These are phyloP conservation scores for Drosophila baimaii DNA, from an alignment of 1,140 invertebrate species.

Conservation along the genomic window DNA sequence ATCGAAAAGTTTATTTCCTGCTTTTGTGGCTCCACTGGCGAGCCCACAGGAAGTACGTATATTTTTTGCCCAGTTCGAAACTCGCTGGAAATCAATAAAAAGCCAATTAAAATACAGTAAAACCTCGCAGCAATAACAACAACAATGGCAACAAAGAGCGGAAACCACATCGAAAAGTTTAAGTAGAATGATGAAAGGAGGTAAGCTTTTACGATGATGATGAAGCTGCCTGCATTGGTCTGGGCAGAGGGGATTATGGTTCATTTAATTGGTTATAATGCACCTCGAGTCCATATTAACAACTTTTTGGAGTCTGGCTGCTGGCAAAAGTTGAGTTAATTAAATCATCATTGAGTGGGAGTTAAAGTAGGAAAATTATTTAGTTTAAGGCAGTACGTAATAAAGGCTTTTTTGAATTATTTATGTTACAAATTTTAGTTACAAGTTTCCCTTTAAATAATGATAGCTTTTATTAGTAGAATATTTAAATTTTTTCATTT, in stretches of 20 bases:
- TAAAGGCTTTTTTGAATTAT: too few relatives aligned
- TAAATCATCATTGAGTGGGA: conserved; percentile 15
- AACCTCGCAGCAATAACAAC: conserved; percentile 14
- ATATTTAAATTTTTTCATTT: background rate
- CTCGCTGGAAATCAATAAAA: conserved; percentile 53
- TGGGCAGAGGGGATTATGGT: conserved; percentile 36
- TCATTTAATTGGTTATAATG: conserved; percentile 50
- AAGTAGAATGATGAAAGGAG: conserved; percentile 52
- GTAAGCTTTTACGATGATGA: conserved; percentile 12
- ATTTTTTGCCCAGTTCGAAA: conserved; percentile 15
- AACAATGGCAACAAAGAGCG: conserved; percentile 6
- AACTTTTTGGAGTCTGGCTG: conserved; percentile 5
- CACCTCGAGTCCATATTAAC: conserved; percentile 15
- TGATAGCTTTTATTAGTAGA: too few relatives aligned
- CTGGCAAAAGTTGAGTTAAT: conserved; percentile 12
- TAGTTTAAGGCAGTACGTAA: background rate
- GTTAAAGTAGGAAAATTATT: background rate
- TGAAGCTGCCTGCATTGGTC: conserved; percentile 12
- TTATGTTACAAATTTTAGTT: too few relatives aligned
- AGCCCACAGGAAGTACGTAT: conserved; percentile 23
- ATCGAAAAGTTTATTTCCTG: conserved; percentile 12
- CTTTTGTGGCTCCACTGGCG: conserved; percentile 29
- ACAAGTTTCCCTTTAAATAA: background rate
- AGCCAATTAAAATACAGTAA: conserved; percentile 69
- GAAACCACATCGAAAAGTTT: conserved; percentile 56